These are phyloP conservation scores for Enteromius trimaculatus DNA, from an alignment of 2,797 vertebrate genomes.

Conservation along the genomic window DNA sequence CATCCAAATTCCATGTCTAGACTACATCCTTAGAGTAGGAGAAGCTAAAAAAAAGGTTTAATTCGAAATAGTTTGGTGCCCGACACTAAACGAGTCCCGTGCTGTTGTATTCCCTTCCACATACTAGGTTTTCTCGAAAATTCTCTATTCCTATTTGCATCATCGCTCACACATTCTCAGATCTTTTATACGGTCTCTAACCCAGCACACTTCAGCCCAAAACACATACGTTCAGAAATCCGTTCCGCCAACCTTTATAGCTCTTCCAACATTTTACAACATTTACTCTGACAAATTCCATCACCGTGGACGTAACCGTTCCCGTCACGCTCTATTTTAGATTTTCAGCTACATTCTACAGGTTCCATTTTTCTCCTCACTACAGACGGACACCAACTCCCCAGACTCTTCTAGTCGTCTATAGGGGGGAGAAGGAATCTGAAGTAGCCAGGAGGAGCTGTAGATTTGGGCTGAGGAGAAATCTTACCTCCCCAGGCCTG, in stretches of 20 bases:
- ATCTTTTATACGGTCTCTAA: slow-evolving; percentile 29
- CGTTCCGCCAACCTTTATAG: slow-evolving; percentile 21
- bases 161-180: slow-evolving; percentile 2
- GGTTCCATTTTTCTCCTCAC: neutral
- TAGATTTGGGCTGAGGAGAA: slow-evolving; percentile 44
- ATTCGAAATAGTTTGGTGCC: neutral
- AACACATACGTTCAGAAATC: slow-evolving; percentile 9
- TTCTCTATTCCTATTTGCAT: slow-evolving; percentile 14
- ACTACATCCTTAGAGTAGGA: neutral
- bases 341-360: slow-evolving; percentile 20
- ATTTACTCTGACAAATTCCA: slow-evolving; percentile 3
- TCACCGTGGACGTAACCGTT: neutral
- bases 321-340: neutral
- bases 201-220: slow-evolving; percentile 8
- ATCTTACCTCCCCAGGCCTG: slow-evolving; percentile 89
- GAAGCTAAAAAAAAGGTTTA: neutral
- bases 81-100: neutral
- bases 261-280: neutral
- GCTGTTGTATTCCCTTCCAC: slow-evolving; percentile 3
- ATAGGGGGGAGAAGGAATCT: neutral
- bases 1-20: slow-evolving; percentile 8
- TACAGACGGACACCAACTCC: slow-evolving; percentile 15
- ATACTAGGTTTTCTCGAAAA: slow-evolving; percentile 40
- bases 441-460: slow-evolving; percentile 9
- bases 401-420: neutral